Conservation (phyloP, 2,797 vertebrate genomes). For the Channa striata region DNA sequence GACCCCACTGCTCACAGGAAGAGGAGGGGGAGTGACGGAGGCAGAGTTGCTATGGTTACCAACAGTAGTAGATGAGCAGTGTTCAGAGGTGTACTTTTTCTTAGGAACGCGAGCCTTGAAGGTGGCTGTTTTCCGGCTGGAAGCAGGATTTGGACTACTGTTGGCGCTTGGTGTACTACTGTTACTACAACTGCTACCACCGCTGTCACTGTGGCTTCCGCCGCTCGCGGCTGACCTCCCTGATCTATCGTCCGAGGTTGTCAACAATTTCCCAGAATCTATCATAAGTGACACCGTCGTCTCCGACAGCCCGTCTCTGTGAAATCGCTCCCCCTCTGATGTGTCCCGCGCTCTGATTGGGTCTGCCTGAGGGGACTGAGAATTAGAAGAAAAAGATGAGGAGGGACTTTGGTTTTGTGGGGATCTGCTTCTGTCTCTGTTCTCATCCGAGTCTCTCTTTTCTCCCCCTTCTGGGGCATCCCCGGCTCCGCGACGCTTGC, state of each 20-base stretch:
- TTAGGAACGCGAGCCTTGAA: slow-evolving; percentile 93
- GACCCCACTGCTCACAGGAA: slow-evolving; percentile 53
- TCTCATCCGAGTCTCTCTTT: slow-evolving; percentile 82
- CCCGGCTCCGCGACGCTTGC: slow-evolving; percentile 81
- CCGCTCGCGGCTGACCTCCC: slow-evolving; percentile 56
- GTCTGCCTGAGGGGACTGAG: slow-evolving; percentile 75
- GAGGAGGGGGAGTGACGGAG: slow-evolving; percentile 74
- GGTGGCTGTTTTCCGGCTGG: slow-evolving; percentile 91
- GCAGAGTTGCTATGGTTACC: slow-evolving; percentile 77
- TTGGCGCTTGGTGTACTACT: slow-evolving; percentile 83
- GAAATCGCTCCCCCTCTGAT: slow-evolving; percentile 72
- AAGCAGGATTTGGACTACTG: slow-evolving; percentile 84
- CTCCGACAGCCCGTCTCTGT: slow-evolving; percentile 67
- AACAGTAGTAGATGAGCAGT: slow-evolving; percentile 71
- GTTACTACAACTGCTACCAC: slow-evolving; percentile 77
- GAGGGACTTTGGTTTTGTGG: slow-evolving; percentile 73
- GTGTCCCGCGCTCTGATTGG: slow-evolving; percentile 50
- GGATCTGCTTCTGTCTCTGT: slow-evolving; percentile 76
- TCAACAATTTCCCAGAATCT: slow-evolving; percentile 67
- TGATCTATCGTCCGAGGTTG: slow-evolving; percentile 61
- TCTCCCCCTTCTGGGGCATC: slow-evolving; percentile 83
- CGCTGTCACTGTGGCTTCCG: slow-evolving; percentile 73
- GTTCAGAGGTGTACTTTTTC: slow-evolving; percentile 89
- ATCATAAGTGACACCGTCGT: slow-evolving; percentile 42
- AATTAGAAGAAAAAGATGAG: slow-evolving; percentile 64